Evolutionary conservation across 2,113 vertebrate species (phyloP).

Genomic region (Tetraodon nigroviridis): DNA sequence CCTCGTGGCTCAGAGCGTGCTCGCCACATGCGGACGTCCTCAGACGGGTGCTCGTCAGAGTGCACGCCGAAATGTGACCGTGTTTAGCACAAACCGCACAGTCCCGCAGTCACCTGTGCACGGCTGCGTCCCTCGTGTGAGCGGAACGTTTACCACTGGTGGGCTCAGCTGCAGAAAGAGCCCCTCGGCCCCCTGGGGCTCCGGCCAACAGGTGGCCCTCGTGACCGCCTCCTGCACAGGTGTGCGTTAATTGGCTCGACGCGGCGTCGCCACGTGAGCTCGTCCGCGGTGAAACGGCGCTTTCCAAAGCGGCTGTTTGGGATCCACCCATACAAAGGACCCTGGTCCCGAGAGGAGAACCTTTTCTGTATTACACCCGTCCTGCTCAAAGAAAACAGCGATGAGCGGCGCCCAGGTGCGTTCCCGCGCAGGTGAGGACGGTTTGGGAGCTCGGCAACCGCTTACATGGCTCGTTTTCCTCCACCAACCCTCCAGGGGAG

Average conservation of each 20-base stretch:
- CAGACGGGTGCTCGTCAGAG: conserved; percentile 10
- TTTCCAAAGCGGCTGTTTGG: too few species aligned
- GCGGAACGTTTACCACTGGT: too few species aligned
- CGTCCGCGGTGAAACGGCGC: not conserved
- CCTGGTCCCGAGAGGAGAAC: too few species aligned
- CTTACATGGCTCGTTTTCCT: not conserved
- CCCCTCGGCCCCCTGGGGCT: too few species aligned
- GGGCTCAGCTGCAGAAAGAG: too few species aligned
- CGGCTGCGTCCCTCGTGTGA: too few species aligned
- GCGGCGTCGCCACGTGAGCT: not conserved
- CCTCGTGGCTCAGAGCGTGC: conserved; percentile 48
- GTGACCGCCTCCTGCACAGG: conserved; percentile 10
- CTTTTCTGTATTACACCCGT: too few species aligned
- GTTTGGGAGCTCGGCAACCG: not conserved
- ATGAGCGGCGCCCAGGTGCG: not conserved
- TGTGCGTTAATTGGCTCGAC: conserved; percentile 16
- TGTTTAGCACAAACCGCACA: too few species aligned
- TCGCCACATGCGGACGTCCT: conserved; percentile 6
- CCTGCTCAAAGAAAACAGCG: not conserved
- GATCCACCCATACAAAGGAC: too few species aligned
- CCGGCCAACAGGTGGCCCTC: too few species aligned
- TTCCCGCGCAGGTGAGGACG: not conserved
- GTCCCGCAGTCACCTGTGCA: too few species aligned
- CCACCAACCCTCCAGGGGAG: conserved; percentile 21
- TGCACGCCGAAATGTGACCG: not conserved